Conservation (phyloP, 2,113 vertebrate genomes). For the Argyrosomus japonicus region DNA sequence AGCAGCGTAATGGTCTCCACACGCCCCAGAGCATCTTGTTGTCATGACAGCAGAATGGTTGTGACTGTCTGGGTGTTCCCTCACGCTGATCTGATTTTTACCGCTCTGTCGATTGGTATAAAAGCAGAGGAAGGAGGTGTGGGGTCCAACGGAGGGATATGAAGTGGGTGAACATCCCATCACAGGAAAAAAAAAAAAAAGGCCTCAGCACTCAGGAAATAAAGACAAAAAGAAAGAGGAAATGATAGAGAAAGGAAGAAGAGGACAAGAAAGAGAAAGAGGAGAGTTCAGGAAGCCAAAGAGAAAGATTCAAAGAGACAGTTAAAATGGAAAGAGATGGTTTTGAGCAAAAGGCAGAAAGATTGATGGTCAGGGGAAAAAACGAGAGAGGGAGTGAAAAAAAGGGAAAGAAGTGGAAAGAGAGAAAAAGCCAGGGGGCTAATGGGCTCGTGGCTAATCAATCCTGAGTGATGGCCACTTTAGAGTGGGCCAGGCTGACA, state of each 20-base stretch:
- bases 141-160: neutral
- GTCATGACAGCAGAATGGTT: conserved; percentile 55
- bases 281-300: conserved; percentile 15
- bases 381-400: conserved; percentile 24
- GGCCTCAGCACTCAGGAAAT: neutral
- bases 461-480: conserved; percentile 82
- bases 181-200: neutral
- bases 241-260: neutral
- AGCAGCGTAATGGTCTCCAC: conserved; percentile 50
- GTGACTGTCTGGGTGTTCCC: conserved; percentile 31
- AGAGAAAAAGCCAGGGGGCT: conserved; percentile 77
- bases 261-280: neutral
- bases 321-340: conserved; percentile 31
- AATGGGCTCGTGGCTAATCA: conserved; percentile 81
- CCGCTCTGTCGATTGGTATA: conserved; percentile 15
- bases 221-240: neutral
- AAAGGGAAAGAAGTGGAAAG: conserved; percentile 52
- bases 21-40: conserved; percentile 63
- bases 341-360: conserved; percentile 47
- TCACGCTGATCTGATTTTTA: conserved; percentile 38
- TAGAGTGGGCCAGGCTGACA: conserved; percentile 73
- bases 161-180: neutral
- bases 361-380: conserved; percentile 37
- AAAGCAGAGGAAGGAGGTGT: neutral
- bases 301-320: conserved; percentile 9